These are phyloP conservation scores for Rhyacophila evoluta DNA, from an alignment of 2,888 invertebrate genomes.

Conservation along the genomic window DNA sequence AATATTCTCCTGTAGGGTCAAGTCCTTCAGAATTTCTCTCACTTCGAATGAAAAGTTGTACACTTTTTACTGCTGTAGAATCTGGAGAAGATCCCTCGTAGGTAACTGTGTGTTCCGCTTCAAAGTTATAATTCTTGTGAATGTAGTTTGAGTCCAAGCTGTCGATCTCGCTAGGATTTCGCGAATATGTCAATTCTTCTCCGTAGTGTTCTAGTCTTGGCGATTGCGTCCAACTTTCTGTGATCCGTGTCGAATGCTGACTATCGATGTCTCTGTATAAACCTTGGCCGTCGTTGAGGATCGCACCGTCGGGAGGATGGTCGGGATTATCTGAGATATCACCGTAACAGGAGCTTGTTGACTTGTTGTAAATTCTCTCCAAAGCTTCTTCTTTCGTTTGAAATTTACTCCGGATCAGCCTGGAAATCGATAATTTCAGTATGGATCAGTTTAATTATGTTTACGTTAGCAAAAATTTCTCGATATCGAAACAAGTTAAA, in stretches of 20 bases:
- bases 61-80: slow-evolving; percentile 56
- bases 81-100: slow-evolving; percentile 68
- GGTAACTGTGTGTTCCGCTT: slow-evolving; percentile 63
- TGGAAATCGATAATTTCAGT: slow-evolving; percentile 17
- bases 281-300: slow-evolving; percentile 31
- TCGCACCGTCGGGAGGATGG: slow-evolving; percentile 55
- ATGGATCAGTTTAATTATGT: no score
- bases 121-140: slow-evolving; percentile 70
- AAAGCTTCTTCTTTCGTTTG: slow-evolving; percentile 69
- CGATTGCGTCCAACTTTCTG: slow-evolving; percentile 26
- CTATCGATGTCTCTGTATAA: slow-evolving; percentile 26
- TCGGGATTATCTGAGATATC: slow-evolving; percentile 65
- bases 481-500: neutral
- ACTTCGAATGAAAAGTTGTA: slow-evolving; percentile 62
- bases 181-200: slow-evolving; percentile 68
- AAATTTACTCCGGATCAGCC: slow-evolving; percentile 63
- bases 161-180: slow-evolving; percentile 70
- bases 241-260: neutral
- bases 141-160: slow-evolving; percentile 72
- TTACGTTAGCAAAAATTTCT: no score
- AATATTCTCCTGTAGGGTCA: slow-evolving; percentile 51
- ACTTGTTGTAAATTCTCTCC: slow-evolving; percentile 68
- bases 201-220: slow-evolving; percentile 57
- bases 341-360: slow-evolving; percentile 68
- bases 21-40: slow-evolving; percentile 33